A percentile compares a stretch with the other conserved stretches of the same genome.
Conservation (phyloP, 2,888 invertebrate genomes). For the Polydrusus tereticollis region DNA sequence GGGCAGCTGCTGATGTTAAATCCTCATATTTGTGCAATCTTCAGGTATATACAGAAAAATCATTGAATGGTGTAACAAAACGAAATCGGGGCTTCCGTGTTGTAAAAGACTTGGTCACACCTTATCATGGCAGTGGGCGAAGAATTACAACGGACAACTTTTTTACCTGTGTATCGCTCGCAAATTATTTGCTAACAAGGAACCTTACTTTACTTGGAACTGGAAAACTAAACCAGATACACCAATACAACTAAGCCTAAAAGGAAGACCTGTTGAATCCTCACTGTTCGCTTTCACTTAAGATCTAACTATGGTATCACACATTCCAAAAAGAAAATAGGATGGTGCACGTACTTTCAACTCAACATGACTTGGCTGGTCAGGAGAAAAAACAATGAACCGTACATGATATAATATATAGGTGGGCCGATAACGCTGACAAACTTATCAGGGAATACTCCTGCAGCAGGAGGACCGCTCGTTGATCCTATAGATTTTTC, state of each 20-base stretch:
- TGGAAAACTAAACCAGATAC: conserved; percentile 49
- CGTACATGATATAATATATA: conserved; percentile 17
- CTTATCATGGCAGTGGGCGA: conserved; percentile 34
- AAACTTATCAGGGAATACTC: no score
- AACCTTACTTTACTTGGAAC: no score
- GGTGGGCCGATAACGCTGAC: no score
- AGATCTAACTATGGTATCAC: conserved; percentile 3
- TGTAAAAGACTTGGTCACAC: conserved; percentile 36
- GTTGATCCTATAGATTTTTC: conserved; percentile 1
- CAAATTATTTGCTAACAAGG: conserved; percentile 27
- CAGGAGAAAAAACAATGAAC: background rate
- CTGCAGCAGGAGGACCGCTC: background rate
- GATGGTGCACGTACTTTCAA: conserved; percentile 12
- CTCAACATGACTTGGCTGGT: conserved; percentile 12
- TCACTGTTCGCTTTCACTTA: conserved; percentile 14
- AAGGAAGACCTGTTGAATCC: background rate
- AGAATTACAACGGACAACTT: conserved; percentile 48
- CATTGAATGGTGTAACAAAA: conserved; percentile 31
- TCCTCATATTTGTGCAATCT: conserved; percentile 49
- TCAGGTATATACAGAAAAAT: conserved; percentile 49
- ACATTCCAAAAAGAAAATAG: conserved; percentile 6
- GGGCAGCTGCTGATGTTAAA: conserved; percentile 45
- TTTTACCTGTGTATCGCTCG: conserved; percentile 34
- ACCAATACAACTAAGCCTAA: conserved; percentile 10
- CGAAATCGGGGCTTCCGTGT: conserved; percentile 45